Conservation (phyloP, 2,888 invertebrate species). For the Linnaemya tessellans region DNA sequence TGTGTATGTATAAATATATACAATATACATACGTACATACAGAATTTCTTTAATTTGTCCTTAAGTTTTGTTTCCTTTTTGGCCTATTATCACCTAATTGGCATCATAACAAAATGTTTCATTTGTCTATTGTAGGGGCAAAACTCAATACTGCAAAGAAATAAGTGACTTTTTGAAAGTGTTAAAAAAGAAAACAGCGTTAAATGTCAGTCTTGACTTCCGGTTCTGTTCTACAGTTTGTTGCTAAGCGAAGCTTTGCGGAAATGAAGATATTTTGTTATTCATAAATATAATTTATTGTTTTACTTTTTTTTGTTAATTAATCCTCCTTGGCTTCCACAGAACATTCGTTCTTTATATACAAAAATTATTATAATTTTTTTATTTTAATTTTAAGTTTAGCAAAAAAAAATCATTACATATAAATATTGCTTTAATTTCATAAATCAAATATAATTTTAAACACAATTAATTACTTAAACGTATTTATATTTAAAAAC, state of each 20-base stretch:
- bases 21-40: not conserved
- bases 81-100: not conserved
- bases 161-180: constrained; percentile 29
- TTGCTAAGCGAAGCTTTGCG: constrained; percentile 66
- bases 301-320: constrained; percentile 61
- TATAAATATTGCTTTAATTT: constrained; percentile 67
- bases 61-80: constrained; percentile 10
- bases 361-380: constrained; percentile 21
- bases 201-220: not conserved
- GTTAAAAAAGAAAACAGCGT: not conserved
- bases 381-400: constrained; percentile 54
- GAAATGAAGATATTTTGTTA: constrained; percentile 46
- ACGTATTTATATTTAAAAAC: constrained; percentile 53
- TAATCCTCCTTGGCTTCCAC: constrained; percentile 70
- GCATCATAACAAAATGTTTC: constrained; percentile 18
- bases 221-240: constrained; percentile 31
- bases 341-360: constrained; percentile 67
- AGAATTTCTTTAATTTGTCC: not conserved
- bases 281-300: constrained; percentile 62
- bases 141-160: not conserved
- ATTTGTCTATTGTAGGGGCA: not conserved
- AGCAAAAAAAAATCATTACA: constrained; percentile 49
- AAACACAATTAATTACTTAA: constrained; percentile 45
- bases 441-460: constrained; percentile 51
- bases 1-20: not conserved